A percentile compares a stretch with the other conserved stretches of the same genome.
These are phyloP conservation scores for Callithrix jacchus DNA, from an alignment of 2,113 vertebrate species.

Conservation along the genomic window DNA sequence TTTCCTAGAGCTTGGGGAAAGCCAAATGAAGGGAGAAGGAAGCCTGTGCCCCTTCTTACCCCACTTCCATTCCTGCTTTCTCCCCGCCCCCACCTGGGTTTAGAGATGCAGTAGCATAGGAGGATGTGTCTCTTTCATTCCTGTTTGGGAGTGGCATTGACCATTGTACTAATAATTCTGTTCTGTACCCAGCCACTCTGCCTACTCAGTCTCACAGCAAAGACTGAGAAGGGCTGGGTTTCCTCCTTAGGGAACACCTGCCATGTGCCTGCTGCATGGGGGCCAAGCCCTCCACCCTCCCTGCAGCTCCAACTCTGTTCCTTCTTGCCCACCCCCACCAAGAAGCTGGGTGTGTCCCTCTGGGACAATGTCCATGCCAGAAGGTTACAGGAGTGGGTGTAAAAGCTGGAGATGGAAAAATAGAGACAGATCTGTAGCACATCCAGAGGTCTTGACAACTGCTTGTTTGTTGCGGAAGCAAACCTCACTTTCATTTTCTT, in stretches of 20 bases:
- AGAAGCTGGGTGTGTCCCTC: conserved; percentile 45
- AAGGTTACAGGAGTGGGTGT: not conserved
- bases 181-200: not conserved
- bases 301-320: not conserved
- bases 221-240: not conserved
- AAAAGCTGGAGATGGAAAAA: conserved; percentile 1
- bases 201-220: not conserved
- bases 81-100: not conserved
- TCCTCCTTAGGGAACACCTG: not conserved
- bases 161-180: conserved; percentile 42
- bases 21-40: not conserved
- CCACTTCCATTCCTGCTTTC: not conserved
- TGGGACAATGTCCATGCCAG: conserved; percentile 41
- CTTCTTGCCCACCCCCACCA: not conserved
- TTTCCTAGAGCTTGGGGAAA: conserved; percentile 27
- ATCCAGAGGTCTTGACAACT: not conserved
- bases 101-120: not conserved
- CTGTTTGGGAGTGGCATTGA: conserved; percentile 45
- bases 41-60: not conserved
- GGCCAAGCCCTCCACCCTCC: not conserved
- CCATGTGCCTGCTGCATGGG: not conserved
- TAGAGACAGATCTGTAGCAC: not conserved
- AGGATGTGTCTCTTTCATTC: not conserved
- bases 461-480: not conserved
- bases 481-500: not conserved